These are phyloP conservation scores for Thecophora atra DNA, from an alignment of 2,888 invertebrate genomes.

Conservation along the genomic window DNA sequence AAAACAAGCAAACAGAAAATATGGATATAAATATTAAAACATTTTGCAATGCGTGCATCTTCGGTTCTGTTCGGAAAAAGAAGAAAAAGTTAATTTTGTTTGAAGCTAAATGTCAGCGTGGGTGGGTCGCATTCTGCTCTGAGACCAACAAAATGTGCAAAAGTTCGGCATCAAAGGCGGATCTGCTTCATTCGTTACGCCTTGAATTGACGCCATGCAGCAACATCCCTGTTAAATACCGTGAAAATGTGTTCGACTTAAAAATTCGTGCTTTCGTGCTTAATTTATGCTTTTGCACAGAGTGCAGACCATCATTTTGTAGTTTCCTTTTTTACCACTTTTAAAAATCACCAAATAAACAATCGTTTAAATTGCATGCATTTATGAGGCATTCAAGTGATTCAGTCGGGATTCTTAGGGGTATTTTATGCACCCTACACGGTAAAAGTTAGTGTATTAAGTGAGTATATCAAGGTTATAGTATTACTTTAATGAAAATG, in stretches of 20 bases:
- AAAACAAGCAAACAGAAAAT: not conserved
- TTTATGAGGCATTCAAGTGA: conserved; percentile 2
- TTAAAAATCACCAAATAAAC: not conserved
- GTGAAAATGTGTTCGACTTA: not conserved
- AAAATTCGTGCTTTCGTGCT: not conserved
- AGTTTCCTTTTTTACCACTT: not conserved
- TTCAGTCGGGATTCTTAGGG: not conserved
- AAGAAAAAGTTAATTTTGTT: not conserved
- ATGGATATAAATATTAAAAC: not conserved
- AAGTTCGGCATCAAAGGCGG: not conserved
- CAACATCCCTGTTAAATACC: not conserved
- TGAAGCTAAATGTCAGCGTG: not conserved
- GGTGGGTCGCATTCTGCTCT: not conserved
- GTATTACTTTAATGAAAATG: no score
- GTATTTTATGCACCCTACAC: not conserved
- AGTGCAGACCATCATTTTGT: not conserved
- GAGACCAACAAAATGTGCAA: not conserved
- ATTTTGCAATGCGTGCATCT: no score
- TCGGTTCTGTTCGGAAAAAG: not conserved
- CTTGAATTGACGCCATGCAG: not conserved
- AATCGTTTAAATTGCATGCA: not conserved
- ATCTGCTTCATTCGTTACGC: not conserved
- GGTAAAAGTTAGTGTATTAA: no score
- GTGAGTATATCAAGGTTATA: no score
- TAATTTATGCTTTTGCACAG: not conserved